These are phyloP conservation scores for Pipistrellus pipistrellus DNA, from an alignment of 2,797 vertebrate species.

Conservation along the genomic window DNA sequence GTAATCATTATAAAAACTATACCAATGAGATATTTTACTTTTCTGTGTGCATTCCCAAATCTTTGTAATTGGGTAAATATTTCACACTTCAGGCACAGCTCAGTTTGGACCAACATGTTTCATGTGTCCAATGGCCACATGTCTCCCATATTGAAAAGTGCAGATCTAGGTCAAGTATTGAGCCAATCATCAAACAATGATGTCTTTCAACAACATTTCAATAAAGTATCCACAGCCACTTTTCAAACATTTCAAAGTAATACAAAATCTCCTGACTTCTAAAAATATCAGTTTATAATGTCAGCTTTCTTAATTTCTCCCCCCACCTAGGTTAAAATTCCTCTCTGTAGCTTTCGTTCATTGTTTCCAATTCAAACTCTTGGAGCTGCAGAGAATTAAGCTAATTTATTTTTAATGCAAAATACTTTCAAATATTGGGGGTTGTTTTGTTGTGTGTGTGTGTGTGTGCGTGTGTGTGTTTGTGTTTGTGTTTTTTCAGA, in stretches of 20 bases:
- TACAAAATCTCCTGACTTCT: background rate
- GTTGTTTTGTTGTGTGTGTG: accelerated
- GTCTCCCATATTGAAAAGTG: background rate
- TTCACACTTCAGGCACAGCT: background rate
- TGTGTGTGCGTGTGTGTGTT: too few species aligned
- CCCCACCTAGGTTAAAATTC: background rate
- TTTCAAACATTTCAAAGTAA: background rate
- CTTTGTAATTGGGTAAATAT: background rate
- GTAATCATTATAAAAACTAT: background rate
- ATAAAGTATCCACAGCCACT: background rate
- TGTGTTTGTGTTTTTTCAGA: background rate
- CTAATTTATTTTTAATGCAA: background rate
- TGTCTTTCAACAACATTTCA: background rate
- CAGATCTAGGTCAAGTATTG: too few species aligned
- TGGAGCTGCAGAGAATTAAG: background rate
- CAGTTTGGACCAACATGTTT: background rate
- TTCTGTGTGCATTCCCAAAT: background rate
- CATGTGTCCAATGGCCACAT: too few species aligned
- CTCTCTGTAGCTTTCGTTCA: background rate
- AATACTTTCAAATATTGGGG: background rate
- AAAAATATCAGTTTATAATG: background rate
- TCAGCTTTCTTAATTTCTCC: background rate
- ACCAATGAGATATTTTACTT: background rate
- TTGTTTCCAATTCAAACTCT: background rate
- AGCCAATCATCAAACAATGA: background rate